Conservation (phyloP, 2,113 vertebrate species). For the Zeus faber region DNA sequence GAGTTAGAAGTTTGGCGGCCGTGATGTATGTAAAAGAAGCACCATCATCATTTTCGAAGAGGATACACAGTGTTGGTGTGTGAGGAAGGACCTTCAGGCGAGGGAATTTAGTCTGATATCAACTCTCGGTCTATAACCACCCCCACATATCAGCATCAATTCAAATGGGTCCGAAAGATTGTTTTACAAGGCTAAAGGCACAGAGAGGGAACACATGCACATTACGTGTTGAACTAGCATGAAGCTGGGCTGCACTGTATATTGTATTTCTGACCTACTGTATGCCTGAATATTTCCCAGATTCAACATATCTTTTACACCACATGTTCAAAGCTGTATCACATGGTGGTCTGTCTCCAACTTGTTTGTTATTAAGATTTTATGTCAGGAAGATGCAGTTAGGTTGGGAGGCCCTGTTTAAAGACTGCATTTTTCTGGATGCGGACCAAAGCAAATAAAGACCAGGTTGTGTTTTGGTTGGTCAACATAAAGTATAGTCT, state of each 20-base stretch:
- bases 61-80: constrained; percentile 15
- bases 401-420: not conserved
- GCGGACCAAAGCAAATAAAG: constrained; percentile 19
- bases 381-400: not conserved
- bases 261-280: not conserved
- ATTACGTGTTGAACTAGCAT: no score
- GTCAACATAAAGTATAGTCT: no score
- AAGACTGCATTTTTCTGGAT: constrained; percentile 6
- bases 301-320: not conserved
- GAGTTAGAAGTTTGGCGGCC: constrained; percentile 13
- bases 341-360: not conserved
- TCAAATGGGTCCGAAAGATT: no score
- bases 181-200: not conserved
- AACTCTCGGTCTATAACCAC: no score
- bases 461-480: not conserved
- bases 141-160: no score
- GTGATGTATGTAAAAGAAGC: constrained; percentile 29
- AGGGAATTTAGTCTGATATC: no score
- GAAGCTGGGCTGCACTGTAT: no score
- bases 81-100: not conserved
- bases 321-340: not conserved
- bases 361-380: constrained; percentile 10
- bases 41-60: constrained; percentile 2
- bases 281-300: not conserved
- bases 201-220: not conserved